A percentile compares a stretch with the other conserved stretches of the same genome.
These are phyloP conservation scores for Sylvia borin DNA, from an alignment of 2,797 vertebrate genomes.

Conservation along the genomic window DNA sequence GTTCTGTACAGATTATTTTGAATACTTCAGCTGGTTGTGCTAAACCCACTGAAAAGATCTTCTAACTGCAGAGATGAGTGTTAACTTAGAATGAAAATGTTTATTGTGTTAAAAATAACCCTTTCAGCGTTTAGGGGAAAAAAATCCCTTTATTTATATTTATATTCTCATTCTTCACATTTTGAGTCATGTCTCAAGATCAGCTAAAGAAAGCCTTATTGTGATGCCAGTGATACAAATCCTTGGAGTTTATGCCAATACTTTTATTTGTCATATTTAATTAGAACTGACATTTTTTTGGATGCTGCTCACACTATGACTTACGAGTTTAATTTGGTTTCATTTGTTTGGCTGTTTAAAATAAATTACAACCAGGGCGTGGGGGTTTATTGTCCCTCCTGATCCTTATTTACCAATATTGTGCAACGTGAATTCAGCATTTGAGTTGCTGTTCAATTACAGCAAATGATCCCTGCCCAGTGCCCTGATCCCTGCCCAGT, in stretches of 20 bases:
- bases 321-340: conserved; percentile 31
- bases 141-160: conserved; percentile 13
- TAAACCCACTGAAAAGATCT: neutral
- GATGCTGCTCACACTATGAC: neutral
- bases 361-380: conserved; percentile 22
- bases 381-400: neutral
- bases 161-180: conserved; percentile 46
- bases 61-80: neutral
- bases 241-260: conserved; percentile 2
- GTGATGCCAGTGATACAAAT: conserved; percentile 23
- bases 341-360: conserved; percentile 58
- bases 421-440: neutral
- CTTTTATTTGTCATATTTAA: conserved; percentile 38
- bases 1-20: neutral
- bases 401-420: neutral
- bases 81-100: neutral
- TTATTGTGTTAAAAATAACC: conserved; percentile 42
- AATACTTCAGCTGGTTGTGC: neutral
- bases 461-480: neutral
- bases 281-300: conserved; percentile 43
- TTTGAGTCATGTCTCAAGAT: conserved; percentile 59
- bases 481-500: too few relatives aligned
- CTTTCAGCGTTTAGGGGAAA: neutral
- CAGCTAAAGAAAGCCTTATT: neutral
- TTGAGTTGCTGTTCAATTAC: neutral